Conservation (phyloP, 92 coral and sea anemone species). For the Phenganax marumi region DNA sequence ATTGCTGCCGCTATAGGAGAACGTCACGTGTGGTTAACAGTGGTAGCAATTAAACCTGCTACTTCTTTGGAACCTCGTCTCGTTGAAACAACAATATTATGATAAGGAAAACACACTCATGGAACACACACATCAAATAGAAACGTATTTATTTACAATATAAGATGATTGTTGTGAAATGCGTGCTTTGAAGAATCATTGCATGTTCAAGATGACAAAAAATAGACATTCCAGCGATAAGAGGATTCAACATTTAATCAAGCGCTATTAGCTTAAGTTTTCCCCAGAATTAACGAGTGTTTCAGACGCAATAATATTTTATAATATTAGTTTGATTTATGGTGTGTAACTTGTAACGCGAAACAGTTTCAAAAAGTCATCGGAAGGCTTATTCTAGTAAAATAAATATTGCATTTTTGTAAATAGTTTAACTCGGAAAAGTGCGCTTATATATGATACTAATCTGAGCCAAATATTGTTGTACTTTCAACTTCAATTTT, state of each 20-base stretch:
- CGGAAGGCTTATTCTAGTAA: background rate
- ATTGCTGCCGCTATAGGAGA: background rate
- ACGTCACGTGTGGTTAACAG: slow-evolving; percentile 10
- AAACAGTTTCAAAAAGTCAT: background rate
- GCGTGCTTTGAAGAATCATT: background rate
- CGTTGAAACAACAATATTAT: slow-evolving; percentile 4
- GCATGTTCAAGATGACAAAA: too few species aligned
- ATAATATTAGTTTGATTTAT: too few species aligned
- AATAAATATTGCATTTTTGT: background rate
- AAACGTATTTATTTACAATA: background rate
- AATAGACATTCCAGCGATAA: too few species aligned
- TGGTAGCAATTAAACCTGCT: slow-evolving; percentile 14
- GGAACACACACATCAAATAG: slow-evolving; percentile 4
- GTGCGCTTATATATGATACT: background rate
- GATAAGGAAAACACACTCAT: slow-evolving; percentile 1
- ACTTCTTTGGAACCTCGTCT: background rate
- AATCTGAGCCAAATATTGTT: too few species aligned
- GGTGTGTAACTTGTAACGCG: background rate
- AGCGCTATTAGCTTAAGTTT: too few species aligned
- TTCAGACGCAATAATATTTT: too few species aligned
- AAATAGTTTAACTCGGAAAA: background rate
- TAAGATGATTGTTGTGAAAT: background rate
- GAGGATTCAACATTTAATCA: too few species aligned
- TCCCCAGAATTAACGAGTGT: too few species aligned
- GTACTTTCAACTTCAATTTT: too few species aligned